Base-by-base conservation (phyloP, 2,797 vertebrate genomes). In the Micromesistius poutassou region DNA sequence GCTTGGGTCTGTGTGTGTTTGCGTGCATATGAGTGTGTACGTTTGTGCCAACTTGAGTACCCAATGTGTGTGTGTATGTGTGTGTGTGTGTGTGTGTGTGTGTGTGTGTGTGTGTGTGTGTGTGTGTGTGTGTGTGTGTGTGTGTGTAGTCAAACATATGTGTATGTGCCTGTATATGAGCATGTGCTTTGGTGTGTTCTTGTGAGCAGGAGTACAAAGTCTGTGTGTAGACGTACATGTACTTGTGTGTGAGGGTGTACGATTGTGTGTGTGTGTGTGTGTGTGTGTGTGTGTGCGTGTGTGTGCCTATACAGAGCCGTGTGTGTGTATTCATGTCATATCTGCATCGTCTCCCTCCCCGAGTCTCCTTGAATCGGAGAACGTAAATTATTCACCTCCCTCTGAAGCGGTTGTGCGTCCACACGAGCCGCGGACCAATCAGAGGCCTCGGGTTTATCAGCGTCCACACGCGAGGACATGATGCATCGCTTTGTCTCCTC, bases 281-380 rank as follows among this genome's bases (percentile, higher is more conserved):
- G 40, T 40, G 38, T 40, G 7, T 40, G 7, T 40, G 7, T 40
- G 12, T 40, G 13, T 9, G 13, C 10, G 13, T 42, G 40, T 14
- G 42, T 19, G 1, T 50, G 14, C 19, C 4, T 50, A 19, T 50
- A 19, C 14, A 22, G 4, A 22, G 19, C 19, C 46, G 1, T 62
- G n/a, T 62, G 46, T 55, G 46, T 55, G 46, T 5, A 19, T 55
- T n/a, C 5, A 25, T 62, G 55, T 7, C 7, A 8, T 13, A 30
- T 31, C 28, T 71, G 66, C 14, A 2, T 30, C 66, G 12, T 71
- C 62, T 40, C 13, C 16, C 12, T 10, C 12, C 2, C 46, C 5
- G n/a, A 73, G 31, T 80, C 71, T 76, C 55, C 72, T 62, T 66
- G 19, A 42, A 50, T 55, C n/a, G 62, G 12, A 5, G 73, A 83